A percentile compares a stretch with the other conserved stretches of the same genome.
These are phyloP conservation scores for Drosophila macrothrix DNA, from an alignment of 2,888 invertebrate species.

Conservation along the genomic window DNA sequence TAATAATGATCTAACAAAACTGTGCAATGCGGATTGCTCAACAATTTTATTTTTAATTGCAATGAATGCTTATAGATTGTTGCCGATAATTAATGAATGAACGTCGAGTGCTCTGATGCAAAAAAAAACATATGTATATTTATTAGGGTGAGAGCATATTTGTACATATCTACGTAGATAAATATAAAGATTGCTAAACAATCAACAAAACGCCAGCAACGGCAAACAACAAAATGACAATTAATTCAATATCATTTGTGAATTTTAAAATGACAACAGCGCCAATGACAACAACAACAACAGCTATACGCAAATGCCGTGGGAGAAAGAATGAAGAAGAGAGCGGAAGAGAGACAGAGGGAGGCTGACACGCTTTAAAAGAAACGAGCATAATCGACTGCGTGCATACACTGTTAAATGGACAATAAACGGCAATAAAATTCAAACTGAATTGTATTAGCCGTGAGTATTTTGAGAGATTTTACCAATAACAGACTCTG, in stretches of 20 bases:
- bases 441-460: not conserved
- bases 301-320: slow-evolving; percentile 7
- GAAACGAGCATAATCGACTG: not conserved
- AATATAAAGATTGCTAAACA: slow-evolving; percentile 41
- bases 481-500: not conserved
- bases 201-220: slow-evolving; percentile 57
- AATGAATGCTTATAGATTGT: slow-evolving; percentile 62
- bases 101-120: slow-evolving; percentile 38
- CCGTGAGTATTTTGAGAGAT: not conserved
- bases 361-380: not conserved
- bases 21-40: slow-evolving; percentile 34
- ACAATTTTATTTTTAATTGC: slow-evolving; percentile 63
- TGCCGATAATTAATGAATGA: slow-evolving; percentile 70
- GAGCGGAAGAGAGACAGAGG: not conserved
- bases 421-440: too few relatives aligned
- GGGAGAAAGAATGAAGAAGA: slow-evolving; percentile 6
- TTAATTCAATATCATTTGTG: slow-evolving; percentile 69
- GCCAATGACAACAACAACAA: slow-evolving; percentile 8
- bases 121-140: slow-evolving; percentile 2
- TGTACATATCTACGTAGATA: slow-evolving; percentile 5
- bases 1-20: slow-evolving; percentile 47
- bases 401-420: slow-evolving; percentile 4
- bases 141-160: not conserved
- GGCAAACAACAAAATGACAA: slow-evolving; percentile 65
- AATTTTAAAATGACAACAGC: slow-evolving; percentile 29